These are phyloP conservation scores for Apus apus DNA, from an alignment of 2,113 vertebrate species.

Conservation along the genomic window DNA sequence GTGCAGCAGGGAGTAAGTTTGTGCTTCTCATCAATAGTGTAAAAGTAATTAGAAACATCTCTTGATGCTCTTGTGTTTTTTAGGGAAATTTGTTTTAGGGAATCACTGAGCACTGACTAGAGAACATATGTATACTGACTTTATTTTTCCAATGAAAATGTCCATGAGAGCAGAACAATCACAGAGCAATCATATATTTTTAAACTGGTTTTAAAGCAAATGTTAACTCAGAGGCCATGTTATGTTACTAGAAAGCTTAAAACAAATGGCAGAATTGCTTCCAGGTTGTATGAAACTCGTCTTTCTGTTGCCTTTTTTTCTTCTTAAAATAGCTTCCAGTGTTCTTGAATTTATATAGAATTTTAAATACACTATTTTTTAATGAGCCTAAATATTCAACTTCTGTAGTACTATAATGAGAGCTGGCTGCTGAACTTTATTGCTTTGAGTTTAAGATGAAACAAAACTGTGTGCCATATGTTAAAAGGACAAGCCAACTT, in stretches of 20 bases:
- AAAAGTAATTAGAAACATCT: conserved; percentile 6
- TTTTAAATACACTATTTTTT: neutral
- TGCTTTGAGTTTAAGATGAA: conserved; percentile 47
- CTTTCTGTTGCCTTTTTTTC: neutral
- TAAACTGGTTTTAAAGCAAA: conserved; percentile 13
- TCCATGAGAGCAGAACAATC: neutral
- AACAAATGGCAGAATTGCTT: conserved; percentile 7
- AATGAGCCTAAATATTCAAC: conserved; percentile 6
- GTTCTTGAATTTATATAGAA: neutral
- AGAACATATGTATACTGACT: neutral
- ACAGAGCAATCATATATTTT: neutral
- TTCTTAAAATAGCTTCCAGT: neutral
- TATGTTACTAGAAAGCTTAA: conserved; percentile 9
- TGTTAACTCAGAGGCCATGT: neutral
- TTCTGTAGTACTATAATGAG: neutral
- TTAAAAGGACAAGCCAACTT: conserved; percentile 33
- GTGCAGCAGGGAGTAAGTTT: neutral
- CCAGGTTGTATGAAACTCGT: neutral
- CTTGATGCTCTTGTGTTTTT: neutral
- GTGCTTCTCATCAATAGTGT: neutral
- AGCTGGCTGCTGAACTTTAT: conserved; percentile 10
- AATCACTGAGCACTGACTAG: neutral
- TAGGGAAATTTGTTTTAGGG: neutral
- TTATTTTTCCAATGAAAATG: neutral
- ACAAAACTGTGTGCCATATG: conserved; percentile 28